phyloP scores from a whole-genome alignment of 2,797 vertebrate species.

The Denticeps clupeoides region DNA sequence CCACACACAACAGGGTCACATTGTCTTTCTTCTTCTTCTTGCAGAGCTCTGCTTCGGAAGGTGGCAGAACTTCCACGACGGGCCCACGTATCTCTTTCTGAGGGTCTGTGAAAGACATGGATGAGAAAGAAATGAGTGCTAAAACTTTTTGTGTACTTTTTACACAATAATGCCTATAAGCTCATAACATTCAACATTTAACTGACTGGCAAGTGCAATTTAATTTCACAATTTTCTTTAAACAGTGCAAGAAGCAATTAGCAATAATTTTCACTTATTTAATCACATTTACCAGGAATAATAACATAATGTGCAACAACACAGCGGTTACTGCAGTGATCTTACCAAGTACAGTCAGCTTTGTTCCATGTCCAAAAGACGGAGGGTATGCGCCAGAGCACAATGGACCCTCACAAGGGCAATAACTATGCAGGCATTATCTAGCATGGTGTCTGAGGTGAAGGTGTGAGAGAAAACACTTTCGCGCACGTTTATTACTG shows the following conservation, averaged over 20 bases:
- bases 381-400: constrained; percentile 17
- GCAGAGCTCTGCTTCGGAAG: constrained; percentile 14
- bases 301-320: not conserved
- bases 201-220: too few species aligned
- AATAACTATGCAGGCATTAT: not conserved
- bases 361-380: constrained; percentile 33
- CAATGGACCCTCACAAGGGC: not conserved
- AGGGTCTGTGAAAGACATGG: constrained; percentile 18
- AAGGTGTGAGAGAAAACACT: not conserved
- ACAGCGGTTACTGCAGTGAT: not conserved
- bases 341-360: constrained; percentile 38
- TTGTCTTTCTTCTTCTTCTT: not conserved
- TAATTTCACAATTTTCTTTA: too few species aligned
- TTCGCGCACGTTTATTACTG: too few species aligned
- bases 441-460: not conserved
- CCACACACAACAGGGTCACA: constrained; percentile 49
- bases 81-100: fast-evolving
- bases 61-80: constrained; percentile 15
- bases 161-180: too few species aligned
- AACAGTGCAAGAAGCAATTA: too few species aligned
- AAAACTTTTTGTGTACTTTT: too few species aligned
- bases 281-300: not conserved
- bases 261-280: too few species aligned
- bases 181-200: too few species aligned
- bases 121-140: too few species aligned